Base-by-base conservation (phyloP, 1,140 invertebrate genomes). In the Drosophila ohnishii region DNA sequence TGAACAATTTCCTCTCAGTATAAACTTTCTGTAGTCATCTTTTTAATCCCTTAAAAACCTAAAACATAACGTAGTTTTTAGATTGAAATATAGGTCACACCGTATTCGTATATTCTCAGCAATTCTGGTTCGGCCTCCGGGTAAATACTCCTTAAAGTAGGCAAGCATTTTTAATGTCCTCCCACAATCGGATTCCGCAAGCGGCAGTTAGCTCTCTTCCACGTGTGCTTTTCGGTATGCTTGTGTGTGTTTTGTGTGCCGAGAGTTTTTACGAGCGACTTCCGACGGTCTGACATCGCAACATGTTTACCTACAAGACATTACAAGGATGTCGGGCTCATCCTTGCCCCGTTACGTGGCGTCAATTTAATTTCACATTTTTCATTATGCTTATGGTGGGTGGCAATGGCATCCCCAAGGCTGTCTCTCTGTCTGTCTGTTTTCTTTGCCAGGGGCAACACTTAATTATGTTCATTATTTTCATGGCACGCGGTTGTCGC, bases 391-490 rank as follows among this genome's bases (percentile, higher is more conserved):
- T 85, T 80, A 85, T 71, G 77, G 64, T 57, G 32, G 59, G 25
- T 34, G 30, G 47, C 51, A 45, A 13, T 19, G 39, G 16, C 11
- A 11, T 44, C 40, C 50, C n/a, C 34, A 35, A 48, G 55, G 40
- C 35, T 35, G 22, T 28, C 28, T 22, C 32, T 62, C 39, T 48
- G 63, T 57, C 45, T 75, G 61, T 61, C 58, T 78, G 34, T 71
- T 60, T 63, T 65, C 65, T 73, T 87, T 87, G 83, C 83, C 84
- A 87, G 44, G 84, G 84, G 83, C 83, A 87, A 87, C 83, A 87
- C 83, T 87, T 87, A 87, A 87, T 87, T 87, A 87, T 87, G 83
- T 87, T 87, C 83, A 87, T 87, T 87, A 87, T 88, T 87, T 87
- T 83, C 84, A 80, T 87, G 83, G 79, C 76, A 83, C 83, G 84